These are phyloP conservation scores for Mnemiopsis leidyi DNA, from an alignment of 37 sponge, comb jelly and placozoan genomes.

Conservation along the genomic window DNA sequence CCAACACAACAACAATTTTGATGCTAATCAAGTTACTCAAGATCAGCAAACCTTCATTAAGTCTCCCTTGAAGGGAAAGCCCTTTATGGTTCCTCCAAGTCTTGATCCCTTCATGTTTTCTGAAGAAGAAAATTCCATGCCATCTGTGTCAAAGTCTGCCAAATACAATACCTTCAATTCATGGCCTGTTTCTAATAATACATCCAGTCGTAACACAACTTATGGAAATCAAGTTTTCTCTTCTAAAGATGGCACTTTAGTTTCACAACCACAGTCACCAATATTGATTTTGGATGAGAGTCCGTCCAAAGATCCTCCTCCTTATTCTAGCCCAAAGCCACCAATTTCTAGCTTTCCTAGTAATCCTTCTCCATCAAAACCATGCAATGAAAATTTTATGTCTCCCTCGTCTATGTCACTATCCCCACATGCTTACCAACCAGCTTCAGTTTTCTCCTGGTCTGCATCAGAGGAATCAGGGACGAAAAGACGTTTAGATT, in stretches of 20 bases:
- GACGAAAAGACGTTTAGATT: conserved; percentile 5
- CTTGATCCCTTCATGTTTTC: conserved; percentile 62
- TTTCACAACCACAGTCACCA: conserved; percentile 21
- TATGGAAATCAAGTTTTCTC: not conserved
- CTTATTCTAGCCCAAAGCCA: not conserved
- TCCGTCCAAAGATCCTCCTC: conserved; percentile 8
- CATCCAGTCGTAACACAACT: not conserved
- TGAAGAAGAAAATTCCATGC: conserved; percentile 17
- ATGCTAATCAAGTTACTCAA: not conserved
- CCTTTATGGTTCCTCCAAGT: conserved; percentile 49
- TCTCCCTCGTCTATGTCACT: not conserved
- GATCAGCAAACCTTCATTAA: conserved; percentile 46
- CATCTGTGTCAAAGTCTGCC: conserved; percentile 44
- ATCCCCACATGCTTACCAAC: not conserved
- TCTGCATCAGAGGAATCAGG: conserved; percentile 6
- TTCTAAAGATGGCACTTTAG: not conserved
- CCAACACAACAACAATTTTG: not conserved
- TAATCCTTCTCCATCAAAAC: not conserved
- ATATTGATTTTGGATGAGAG: conserved; percentile 54
- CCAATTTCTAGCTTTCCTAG: not conserved
- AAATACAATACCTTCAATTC: conserved; percentile 47
- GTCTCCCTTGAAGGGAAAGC: conserved; percentile 55
- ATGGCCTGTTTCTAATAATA: conserved; percentile 44
- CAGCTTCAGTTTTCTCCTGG: conserved; percentile 49
- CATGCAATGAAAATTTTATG: not conserved